Base-by-base conservation (phyloP, 2,888 invertebrate genomes). In the Seira musarum region DNA sequence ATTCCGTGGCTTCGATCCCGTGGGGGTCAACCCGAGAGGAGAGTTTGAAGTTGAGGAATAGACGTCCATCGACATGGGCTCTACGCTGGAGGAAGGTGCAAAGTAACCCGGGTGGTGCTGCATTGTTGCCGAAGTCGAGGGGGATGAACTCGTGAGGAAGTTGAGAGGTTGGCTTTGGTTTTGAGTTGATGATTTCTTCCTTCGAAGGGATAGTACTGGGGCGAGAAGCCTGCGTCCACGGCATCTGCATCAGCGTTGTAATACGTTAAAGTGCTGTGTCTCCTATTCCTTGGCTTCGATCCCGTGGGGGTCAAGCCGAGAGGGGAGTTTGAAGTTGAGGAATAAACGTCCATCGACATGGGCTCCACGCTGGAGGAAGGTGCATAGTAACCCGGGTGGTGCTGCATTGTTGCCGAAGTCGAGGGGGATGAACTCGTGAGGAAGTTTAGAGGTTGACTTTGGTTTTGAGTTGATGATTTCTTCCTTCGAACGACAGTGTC, bases 201-300 rank as follows among this genome's bases (percentile, higher is more conserved):
- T 57, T n/a, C n/a, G n/a, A n/a, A n/a, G 22, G 77, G 84, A 66
- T 76, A 78, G 24, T 73, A 75, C 57, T 68, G 73, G n/a, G 77
- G 70, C 1, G 73, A 46, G 40, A 63, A 77, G 6, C 78, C 80
- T 0, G 74, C 65, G 24, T 71, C 79, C n/a, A 85, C 81, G 19
- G 82, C 84, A 73, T 85, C 86, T 8, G 86, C 86, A 81, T 86
- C 85, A 35, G 84, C 80, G 60, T 84, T 86, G 78, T 83, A 85
- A 22, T 86, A 85, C 49, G 84, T 83, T 22, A 85, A 68, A 0
- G 85, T 86, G 69, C 79, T 80, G 66, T 84, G 85, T 19, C 86
- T 65, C 21, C 85, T 73, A 67, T 83, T 85, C 53, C 82, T 24
- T 10, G 67, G 60, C 49, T 77, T 63, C 6, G 5, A 53, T 0